A percentile compares a stretch with the other conserved stretches of the same genome.
phyloP scores from a whole-genome alignment of 2,797 vertebrate species.

The Arnoldichthys spilopterus region DNA sequence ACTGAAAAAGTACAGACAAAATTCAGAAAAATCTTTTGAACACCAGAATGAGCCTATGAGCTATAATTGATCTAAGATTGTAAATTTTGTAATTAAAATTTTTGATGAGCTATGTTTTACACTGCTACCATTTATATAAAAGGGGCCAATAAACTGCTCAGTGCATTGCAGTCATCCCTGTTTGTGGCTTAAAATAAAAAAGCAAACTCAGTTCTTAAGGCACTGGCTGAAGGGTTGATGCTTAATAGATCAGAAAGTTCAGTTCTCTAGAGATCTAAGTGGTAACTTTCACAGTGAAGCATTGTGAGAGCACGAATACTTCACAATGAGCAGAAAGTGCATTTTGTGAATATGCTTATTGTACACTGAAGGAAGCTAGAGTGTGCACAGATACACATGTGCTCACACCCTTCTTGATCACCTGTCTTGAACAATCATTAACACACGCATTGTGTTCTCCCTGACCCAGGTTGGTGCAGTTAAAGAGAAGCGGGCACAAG shows the following conservation, averaged over 20 bases:
- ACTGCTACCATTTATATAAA: no score
- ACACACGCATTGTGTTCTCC: slow-evolving; percentile 7
- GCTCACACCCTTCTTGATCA: slow-evolving; percentile 24
- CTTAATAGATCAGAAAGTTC: slow-evolving; percentile 22
- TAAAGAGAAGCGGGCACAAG: slow-evolving; percentile 15
- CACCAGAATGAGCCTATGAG: no score
- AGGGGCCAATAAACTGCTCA: not conserved
- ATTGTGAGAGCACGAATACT: slow-evolving; percentile 7
- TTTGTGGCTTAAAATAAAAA: not conserved
- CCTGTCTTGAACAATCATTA: slow-evolving; percentile 43
- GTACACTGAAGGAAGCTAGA: not conserved
- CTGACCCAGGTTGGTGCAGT: slow-evolving; percentile 36
- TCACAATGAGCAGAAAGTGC: not conserved
- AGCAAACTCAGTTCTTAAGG: not conserved
- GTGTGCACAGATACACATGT: no score
- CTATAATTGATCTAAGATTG: no score
- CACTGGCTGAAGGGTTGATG: not conserved
- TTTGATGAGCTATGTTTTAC: no score
- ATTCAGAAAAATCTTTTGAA: no score
- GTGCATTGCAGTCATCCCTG: not conserved
- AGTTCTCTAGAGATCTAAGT: slow-evolving; percentile 19
- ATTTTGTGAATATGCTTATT: not conserved
- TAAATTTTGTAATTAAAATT: no score
- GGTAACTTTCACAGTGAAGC: slow-evolving; percentile 23
- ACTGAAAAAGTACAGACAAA: no score